Evolutionary conservation across 2,888 invertebrate species (phyloP).

Genomic region (Noctua pronuba): DNA sequence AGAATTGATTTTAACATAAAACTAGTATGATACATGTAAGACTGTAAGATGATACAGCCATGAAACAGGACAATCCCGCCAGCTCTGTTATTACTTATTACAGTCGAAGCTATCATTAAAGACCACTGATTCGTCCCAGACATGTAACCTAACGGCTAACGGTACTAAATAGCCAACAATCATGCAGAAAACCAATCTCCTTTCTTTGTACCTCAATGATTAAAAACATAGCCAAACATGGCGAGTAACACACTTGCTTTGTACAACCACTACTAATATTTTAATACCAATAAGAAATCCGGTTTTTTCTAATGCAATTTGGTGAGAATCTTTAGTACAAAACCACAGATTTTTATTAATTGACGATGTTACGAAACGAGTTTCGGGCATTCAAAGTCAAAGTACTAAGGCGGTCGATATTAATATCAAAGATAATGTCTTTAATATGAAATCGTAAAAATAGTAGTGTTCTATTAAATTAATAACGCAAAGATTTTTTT

Average conservation of each 20-base stretch:
- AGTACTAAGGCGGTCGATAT: constrained; percentile 11
- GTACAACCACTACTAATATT: constrained; percentile 19
- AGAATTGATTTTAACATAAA: constrained; percentile 17
- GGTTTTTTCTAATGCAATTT: constrained; percentile 58
- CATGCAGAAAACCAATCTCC: constrained; percentile 21
- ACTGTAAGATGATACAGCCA: constrained; percentile 20
- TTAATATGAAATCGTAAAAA: constrained; percentile 3
- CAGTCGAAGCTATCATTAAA: constrained; percentile 46
- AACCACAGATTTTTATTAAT: constrained; percentile 53
- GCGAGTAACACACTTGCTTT: constrained; percentile 5
- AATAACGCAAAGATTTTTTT: background rate
- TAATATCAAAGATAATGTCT: background rate
- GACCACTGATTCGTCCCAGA: constrained; percentile 13
- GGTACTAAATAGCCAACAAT: constrained; percentile 35
- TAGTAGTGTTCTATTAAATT: background rate
- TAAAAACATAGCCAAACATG: background rate
- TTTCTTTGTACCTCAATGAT: constrained; percentile 21
- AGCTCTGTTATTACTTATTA: constrained; percentile 36
- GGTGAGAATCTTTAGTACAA: constrained; percentile 40
- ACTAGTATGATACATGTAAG: background rate
- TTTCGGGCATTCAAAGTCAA: constrained; percentile 37
- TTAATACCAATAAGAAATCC: constrained; percentile 49
- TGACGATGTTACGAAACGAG: constrained; percentile 44
- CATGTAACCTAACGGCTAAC: constrained; percentile 48
- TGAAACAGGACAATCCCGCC: constrained; percentile 7